Conservation (phyloP, 1,140 invertebrate species). For the Eriosoma lanigerum region DNA sequence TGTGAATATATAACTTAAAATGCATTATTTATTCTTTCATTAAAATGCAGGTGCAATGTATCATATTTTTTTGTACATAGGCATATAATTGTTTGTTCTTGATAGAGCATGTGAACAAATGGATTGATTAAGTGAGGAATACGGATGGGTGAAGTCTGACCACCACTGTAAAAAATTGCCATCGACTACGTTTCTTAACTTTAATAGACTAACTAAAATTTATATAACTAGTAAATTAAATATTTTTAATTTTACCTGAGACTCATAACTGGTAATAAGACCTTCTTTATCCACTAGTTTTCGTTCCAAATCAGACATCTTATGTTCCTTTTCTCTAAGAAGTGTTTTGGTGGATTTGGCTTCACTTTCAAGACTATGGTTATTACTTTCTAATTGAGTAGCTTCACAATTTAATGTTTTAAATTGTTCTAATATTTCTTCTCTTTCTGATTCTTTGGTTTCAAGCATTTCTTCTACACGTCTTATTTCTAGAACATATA, state of each 20-base stretch:
- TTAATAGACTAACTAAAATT: no score
- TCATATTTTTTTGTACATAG: no score
- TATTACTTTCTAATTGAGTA: slow-evolving; percentile 70
- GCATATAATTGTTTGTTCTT: no score
- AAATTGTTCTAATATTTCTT: slow-evolving; percentile 73
- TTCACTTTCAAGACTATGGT: slow-evolving; percentile 71
- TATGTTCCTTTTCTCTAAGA: slow-evolving; percentile 61
- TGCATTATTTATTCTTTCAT: no score
- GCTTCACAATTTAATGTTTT: slow-evolving; percentile 70
- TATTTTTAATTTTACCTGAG: slow-evolving; percentile 59
- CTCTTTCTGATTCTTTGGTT: slow-evolving; percentile 68
- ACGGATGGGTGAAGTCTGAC: no score
- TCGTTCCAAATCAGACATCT: slow-evolving; percentile 61
- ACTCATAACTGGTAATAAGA: slow-evolving; percentile 62
- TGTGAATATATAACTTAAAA: no score
- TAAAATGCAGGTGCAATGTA: no score
- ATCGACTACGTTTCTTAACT: no score
- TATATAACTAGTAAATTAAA: background rate
- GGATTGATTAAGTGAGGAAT: no score
- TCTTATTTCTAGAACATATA: slow-evolving; percentile 71
- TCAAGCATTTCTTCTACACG: slow-evolving; percentile 66
- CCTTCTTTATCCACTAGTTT: slow-evolving; percentile 61
- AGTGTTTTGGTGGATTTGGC: slow-evolving; percentile 65
- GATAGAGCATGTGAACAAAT: no score
- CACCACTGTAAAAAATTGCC: no score